Percentiles rank a stretch among this genome's conserved stretches.
phyloP scores from a whole-genome alignment of 2,113 vertebrate genomes.

The Brevimyrus niger region DNA sequence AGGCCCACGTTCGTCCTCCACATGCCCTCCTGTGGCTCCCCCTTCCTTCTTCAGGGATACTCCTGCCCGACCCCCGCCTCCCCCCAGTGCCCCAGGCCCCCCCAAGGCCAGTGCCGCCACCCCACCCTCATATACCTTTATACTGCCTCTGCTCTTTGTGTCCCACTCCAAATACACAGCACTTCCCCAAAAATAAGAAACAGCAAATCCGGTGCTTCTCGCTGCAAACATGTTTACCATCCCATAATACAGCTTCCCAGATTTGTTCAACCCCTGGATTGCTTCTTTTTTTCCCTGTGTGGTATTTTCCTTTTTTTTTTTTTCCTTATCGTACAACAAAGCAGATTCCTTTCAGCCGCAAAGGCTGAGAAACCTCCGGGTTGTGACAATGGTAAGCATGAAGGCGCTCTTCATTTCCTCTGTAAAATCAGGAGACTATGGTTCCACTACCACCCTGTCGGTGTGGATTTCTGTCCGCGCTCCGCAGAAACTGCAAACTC shows the following conservation, averaged over 20 bases:
- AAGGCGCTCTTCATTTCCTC: conserved; percentile 40
- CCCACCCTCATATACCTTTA: conserved; percentile 27
- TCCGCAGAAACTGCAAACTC: conserved; percentile 49
- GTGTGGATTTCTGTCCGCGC: conserved; percentile 55
- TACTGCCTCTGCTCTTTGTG: conserved; percentile 36
- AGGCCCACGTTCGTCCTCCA: neutral
- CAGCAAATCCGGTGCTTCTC: conserved; percentile 57
- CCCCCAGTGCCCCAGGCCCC: conserved; percentile 27
- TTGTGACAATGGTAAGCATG: conserved; percentile 58
- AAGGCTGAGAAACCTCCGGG: conserved; percentile 42
- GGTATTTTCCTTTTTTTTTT: conserved; percentile 38
- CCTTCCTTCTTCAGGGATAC: neutral
- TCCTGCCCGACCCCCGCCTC: conserved; percentile 7
- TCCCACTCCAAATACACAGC: conserved; percentile 35
- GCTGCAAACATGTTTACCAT: conserved; percentile 58
- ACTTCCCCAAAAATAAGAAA: conserved; percentile 50
- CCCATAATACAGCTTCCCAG: conserved; percentile 57
- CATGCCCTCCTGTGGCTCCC: conserved; percentile 13
- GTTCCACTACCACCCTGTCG: conserved; percentile 38
- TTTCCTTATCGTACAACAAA: conserved; percentile 38
- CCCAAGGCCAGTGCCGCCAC: conserved; percentile 26
- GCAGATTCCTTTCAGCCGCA: conserved; percentile 37
- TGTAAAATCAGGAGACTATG: conserved; percentile 52
- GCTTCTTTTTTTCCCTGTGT: conserved; percentile 46
- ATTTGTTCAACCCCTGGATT: conserved; percentile 62